Evolutionary conservation across 2,888 invertebrate species (phyloP), one percentile per base, ranked within the genome.

Genomic region (Pemphredon lugubris): DNA sequence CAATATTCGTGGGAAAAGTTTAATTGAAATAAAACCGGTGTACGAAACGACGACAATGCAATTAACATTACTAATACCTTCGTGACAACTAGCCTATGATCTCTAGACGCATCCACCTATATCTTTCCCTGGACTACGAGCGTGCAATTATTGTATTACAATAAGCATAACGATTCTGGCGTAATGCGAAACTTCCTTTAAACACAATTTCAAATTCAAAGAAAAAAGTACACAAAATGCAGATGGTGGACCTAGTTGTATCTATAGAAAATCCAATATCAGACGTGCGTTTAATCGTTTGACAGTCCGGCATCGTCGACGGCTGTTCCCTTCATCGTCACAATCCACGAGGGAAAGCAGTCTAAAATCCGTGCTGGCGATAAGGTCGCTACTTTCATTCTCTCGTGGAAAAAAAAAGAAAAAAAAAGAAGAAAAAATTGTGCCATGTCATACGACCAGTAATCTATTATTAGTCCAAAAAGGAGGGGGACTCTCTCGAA

Each of bases 1-100:
- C 21, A 34, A 55, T 48, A 44, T 68, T 64, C 37, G 66, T 50
- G 37, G 45, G 55, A 70, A n/a, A 50, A 60, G 16, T 20, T 39
- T 48, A 18, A 58, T 40, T 4, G 23, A 21, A 40, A 47, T 58
- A 16, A 58, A 48, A 39, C 11, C 18, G 23, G 48, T 45, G 26
- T 21, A n/a, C 40, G 16, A 20, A 45, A 7, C 44, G 37, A 20
- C 42, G 51, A 45, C 32, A 23, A 16, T 50, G 2, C 1, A 13
- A 18, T n/a, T 23, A 48, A 16, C 2, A 42, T 42, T 21, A 16
- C 13, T 20, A 5, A 39, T 14, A 5, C 14, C 2, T 39, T 9
- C 9, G 16, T 16, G n/a, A n/a, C n/a, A n/a, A n/a, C n/a, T n/a
- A n/a, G n/a, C n/a, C n/a, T n/a, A n/a, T n/a, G n/a, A n/a, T n/a